Evolutionary conservation across 2,888 invertebrate species (phyloP), one percentile per base, ranked within the genome.

Genomic region (Allophyes oxyacanthae): DNA sequence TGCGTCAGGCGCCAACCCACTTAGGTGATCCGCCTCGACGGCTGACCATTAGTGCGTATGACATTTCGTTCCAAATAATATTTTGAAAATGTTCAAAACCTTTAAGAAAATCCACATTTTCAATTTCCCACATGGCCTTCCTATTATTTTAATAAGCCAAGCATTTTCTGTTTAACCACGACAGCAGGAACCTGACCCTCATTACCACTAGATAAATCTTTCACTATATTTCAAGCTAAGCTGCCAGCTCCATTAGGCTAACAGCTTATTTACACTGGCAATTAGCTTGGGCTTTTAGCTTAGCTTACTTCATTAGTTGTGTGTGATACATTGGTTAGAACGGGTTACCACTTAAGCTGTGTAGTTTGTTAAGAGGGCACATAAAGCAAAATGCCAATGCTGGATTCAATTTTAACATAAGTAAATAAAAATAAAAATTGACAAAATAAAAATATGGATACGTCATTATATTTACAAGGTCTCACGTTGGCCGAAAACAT

Each of bases 231-330:
- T 75, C 68, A 71, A 61, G 60, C 76, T 75, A 71, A 77, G 66
- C 73, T 70, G 56, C 44, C 10, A 41, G 37, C 60, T 61, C 50
- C 65, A 58, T 70, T 73, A 68, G 61, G 68, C 59, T 68, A 70
- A 78, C 67, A 72, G 77, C 82, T 81, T 81, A 79, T 82, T 83
- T 82, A 77, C 75, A 71, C 68, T 72, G 62, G 75, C 76, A 79
- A 81, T 83, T 82, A 81, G 78, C 75, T 62, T 26, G 46, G 55
- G 63, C 63, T 55, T 54, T 72, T 63, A 78, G 68, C 76, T 74
- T 65, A 65, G 74, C 68, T 68, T 54, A 69, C 68, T 76, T 77
- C 63, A 75, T 77, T 78, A 69, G 64, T 48, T 56, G 46, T 38
- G 50, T 51, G 58, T 60, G 63, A 67, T 72, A 65, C 58, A 66